Conservation (phyloP, 2,888 invertebrate genomes). For the Nephrocerus scutellatus region DNA sequence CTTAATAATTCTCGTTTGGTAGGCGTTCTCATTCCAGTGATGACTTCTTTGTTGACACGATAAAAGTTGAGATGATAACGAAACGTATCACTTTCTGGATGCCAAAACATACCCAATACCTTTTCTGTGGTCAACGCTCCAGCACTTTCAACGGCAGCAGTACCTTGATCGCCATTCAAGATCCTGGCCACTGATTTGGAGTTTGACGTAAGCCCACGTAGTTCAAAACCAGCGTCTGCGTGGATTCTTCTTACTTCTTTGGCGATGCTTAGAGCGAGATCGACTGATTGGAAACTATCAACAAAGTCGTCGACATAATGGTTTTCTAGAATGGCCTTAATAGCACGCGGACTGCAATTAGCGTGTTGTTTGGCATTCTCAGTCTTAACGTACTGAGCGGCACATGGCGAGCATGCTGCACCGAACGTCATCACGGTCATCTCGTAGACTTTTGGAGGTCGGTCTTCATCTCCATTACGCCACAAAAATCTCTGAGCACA, state of each 20-base stretch:
- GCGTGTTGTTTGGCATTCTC: conserved; percentile 9
- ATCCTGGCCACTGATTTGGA: conserved; percentile 2
- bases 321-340: conserved; percentile 11
- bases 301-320: conserved; percentile 19
- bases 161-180: conserved; percentile 1
- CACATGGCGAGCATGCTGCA: conserved; percentile 18
- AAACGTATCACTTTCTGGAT: not conserved
- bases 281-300: not conserved
- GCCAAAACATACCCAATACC: conserved; percentile 3
- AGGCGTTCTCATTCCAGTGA: no score
- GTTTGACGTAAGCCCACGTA: conserved; percentile 8
- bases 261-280: no score
- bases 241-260: conserved; percentile 3
- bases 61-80: not conserved
- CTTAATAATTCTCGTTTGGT: no score
- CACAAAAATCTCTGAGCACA: conserved; percentile 7
- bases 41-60: no score
- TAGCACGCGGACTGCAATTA: conserved; percentile 12
- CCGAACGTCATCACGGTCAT: conserved; percentile 23
- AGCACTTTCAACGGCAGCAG: not conserved
- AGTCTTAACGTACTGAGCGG: conserved; percentile 19
- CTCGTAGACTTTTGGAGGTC: conserved; percentile 14
- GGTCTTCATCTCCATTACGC: conserved; percentile 18
- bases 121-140: not conserved
- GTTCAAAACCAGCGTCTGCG: conserved; percentile 3